These are phyloP conservation scores for Corapipo altera DNA, from an alignment of 2,113 vertebrate species.

Conservation along the genomic window DNA sequence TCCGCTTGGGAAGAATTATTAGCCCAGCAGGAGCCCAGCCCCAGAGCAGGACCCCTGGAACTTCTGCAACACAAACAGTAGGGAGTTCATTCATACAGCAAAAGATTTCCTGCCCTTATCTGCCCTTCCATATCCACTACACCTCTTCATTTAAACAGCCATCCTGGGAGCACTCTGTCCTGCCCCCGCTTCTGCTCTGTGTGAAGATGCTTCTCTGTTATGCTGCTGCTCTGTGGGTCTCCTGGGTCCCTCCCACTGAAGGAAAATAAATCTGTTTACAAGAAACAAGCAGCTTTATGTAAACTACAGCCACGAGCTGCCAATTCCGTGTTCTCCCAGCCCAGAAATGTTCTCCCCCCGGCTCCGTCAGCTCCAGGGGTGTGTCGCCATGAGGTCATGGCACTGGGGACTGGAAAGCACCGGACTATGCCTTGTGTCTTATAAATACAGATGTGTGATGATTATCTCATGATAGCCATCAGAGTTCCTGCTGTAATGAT, in stretches of 20 bases:
- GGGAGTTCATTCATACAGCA: background rate
- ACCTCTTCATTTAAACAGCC: background rate
- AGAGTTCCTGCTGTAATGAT: background rate
- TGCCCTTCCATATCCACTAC: background rate
- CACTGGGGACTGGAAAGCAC: background rate
- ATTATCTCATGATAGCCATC: background rate
- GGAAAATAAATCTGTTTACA: background rate
- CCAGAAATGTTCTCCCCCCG: background rate
- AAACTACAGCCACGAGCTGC: background rate
- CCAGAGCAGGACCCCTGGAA: background rate
- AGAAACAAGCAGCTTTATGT: background rate
- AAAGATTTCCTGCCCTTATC: background rate
- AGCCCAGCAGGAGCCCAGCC: background rate
- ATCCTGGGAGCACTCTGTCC: background rate
- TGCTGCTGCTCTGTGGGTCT: background rate
- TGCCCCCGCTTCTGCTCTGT: background rate
- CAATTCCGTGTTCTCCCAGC: background rate
- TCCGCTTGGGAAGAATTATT: background rate
- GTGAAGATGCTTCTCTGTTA: background rate
- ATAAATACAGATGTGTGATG: conserved; percentile 9
- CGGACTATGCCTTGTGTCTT: background rate
- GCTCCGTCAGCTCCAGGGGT: background rate
- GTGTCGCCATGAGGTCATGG: conserved; percentile 31
- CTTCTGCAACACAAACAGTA: background rate
- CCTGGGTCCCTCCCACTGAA: background rate